A percentile compares a stretch with the other conserved stretches of the same genome.
These are phyloP conservation scores for Aphyosemion australe DNA, from an alignment of 2,113 vertebrate genomes.

Conservation along the genomic window DNA sequence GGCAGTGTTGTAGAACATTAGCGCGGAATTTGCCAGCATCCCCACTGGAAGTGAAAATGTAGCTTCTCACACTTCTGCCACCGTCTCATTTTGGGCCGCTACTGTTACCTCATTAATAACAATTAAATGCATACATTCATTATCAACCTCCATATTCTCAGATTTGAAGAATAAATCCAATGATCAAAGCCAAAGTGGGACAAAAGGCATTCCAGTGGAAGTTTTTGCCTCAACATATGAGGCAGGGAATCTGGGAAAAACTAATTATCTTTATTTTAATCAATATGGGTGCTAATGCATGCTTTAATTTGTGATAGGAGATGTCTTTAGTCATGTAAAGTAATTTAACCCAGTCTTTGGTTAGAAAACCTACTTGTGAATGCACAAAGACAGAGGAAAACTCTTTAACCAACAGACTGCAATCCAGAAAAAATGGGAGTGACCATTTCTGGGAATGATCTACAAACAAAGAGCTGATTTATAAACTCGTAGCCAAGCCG, in stretches of 20 bases:
- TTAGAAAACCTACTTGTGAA: background rate
- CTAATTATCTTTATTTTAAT: background rate
- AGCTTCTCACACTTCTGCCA: too few relatives aligned
- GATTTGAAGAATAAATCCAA: too few relatives aligned
- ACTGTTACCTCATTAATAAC: too few relatives aligned
- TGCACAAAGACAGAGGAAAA: background rate
- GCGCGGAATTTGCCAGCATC: too few relatives aligned
- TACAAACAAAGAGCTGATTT: background rate
- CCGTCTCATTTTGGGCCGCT: too few relatives aligned
- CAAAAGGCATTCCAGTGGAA: background rate
- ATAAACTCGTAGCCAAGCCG: background rate
- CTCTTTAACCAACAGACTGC: background rate
- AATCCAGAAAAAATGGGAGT: background rate
- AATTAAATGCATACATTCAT: too few relatives aligned
- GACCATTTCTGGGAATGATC: background rate
- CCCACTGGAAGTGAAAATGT: too few relatives aligned
- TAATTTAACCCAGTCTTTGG: background rate
- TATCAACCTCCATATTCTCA: too few relatives aligned
- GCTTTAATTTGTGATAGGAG: background rate
- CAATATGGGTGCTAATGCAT: too few relatives aligned
- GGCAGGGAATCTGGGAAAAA: background rate
- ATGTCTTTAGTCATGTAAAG: background rate
- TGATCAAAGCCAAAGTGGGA: background rate
- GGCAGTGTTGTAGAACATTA: too few relatives aligned
- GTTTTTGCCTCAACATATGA: too few relatives aligned